Percentiles rank a stretch among this genome's conserved stretches.
Evolutionary conservation across 2,113 vertebrate genomes (phyloP).

Genomic region (Recurvirostra avosetta): DNA sequence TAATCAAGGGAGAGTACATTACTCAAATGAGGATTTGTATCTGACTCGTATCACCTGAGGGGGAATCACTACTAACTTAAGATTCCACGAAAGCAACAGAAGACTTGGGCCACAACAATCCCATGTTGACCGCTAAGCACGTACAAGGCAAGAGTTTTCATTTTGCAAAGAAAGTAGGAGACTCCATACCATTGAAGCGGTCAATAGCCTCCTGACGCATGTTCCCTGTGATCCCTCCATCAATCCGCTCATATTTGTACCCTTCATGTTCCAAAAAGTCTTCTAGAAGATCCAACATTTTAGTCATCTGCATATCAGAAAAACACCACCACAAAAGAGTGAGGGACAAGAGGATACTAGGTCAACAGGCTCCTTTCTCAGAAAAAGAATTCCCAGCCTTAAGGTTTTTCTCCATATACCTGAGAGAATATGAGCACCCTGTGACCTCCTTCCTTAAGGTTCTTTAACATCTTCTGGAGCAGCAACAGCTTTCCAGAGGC

Average conservation of each 20-base stretch:
- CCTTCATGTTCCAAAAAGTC: conserved; percentile 96
- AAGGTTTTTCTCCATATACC: conserved; percentile 63
- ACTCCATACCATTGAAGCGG: conserved; percentile 88
- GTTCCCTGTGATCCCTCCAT: conserved; percentile 93
- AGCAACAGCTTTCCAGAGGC: conserved; percentile 91
- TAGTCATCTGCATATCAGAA: conserved; percentile 85
- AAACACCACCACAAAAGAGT: neutral
- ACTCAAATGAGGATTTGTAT: neutral
- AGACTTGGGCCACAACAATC: neutral
- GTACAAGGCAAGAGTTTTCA: neutral
- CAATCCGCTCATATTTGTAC: conserved; percentile 96
- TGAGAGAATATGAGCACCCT: conserved; percentile 97
- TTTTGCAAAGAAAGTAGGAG: neutral
- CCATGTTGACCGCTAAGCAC: neutral
- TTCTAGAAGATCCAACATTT: conserved; percentile 95
- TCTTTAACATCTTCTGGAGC: conserved; percentile 95
- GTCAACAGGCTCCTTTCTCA: neutral
- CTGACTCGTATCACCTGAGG: neutral
- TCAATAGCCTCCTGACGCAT: conserved; percentile 98
- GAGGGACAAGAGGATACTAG: neutral
- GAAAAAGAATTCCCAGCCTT: neutral
- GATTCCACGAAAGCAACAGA: neutral
- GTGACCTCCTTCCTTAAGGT: conserved; percentile 93
- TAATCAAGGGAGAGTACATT: neutral
- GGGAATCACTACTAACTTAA: neutral